Evolutionary conservation across 2,797 vertebrate genomes (phyloP).

Genomic region (Pangasius djambal): DNA sequence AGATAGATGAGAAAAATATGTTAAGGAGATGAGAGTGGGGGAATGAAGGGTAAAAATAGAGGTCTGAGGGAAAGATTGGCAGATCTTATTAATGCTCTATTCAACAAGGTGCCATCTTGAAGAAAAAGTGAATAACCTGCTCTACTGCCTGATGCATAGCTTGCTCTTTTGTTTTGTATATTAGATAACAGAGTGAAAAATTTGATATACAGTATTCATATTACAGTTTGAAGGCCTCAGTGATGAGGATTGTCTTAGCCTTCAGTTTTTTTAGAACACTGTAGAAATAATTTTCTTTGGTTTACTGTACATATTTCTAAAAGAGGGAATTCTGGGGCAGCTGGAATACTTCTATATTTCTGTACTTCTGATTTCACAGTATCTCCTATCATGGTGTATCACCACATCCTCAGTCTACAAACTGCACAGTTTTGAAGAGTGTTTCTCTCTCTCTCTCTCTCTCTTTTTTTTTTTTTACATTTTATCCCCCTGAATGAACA

Average conservation of each 20-base stretch:
- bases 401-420: background rate
- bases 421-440: background rate
- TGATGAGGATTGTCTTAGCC: background rate
- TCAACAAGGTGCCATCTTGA: background rate
- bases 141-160: background rate
- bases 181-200: background rate
- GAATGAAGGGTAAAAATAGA: slow-evolving; percentile 14
- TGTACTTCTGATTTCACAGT: background rate
- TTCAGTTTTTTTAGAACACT: background rate
- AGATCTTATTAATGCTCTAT: slow-evolving; percentile 16
- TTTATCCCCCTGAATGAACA: slow-evolving; percentile 27
- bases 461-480: background rate
- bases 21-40: background rate
- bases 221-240: background rate
- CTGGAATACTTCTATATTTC: background rate
- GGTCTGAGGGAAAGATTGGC: slow-evolving; percentile 14
- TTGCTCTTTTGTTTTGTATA: background rate
- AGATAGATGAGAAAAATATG: background rate
- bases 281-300: background rate
- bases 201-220: background rate
- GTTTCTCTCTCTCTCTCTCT: background rate
- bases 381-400: background rate
- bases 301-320: background rate
- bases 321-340: background rate
- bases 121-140: slow-evolving; percentile 5